Percentiles rank a stretch among this genome's conserved stretches.
phyloP scores from a whole-genome alignment of 2,888 invertebrate genomes.

The Epiblema foenella region DNA sequence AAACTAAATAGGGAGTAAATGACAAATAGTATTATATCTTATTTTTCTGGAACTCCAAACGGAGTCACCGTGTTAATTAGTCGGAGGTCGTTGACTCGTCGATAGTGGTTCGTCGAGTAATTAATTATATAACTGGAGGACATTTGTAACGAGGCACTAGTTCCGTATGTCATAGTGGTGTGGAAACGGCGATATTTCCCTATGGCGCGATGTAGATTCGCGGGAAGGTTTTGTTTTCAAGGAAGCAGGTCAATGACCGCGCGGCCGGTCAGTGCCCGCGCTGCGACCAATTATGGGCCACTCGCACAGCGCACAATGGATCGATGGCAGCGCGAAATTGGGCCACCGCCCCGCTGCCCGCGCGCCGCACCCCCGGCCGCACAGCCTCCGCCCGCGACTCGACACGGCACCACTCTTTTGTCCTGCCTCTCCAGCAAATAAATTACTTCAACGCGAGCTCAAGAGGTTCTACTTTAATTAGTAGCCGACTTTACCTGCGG shows the following conservation, averaged over 20 bases:
- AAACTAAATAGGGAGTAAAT: slow-evolving; percentile 41
- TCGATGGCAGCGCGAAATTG: slow-evolving; percentile 83
- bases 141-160: slow-evolving; percentile 5
- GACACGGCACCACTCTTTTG: slow-evolving; percentile 42
- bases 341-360: slow-evolving; percentile 72
- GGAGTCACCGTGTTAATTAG: slow-evolving; percentile 77
- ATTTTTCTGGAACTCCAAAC: slow-evolving; percentile 59
- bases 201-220: slow-evolving; percentile 52
- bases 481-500: slow-evolving; percentile 13
- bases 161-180: slow-evolving; percentile 20
- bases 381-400: slow-evolving; percentile 53
- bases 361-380: slow-evolving; percentile 51
- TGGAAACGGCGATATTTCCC: slow-evolving; percentile 30
- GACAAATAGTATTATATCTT: slow-evolving; percentile 37
- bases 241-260: slow-evolving; percentile 76
- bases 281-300: slow-evolving; percentile 85
- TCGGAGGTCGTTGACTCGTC: slow-evolving; percentile 67
- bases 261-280: slow-evolving; percentile 82
- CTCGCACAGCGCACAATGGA: slow-evolving; percentile 85
- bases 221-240: slow-evolving; percentile 81
- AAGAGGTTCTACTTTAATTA: slow-evolving; percentile 34
- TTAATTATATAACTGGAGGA: slow-evolving; percentile 41
- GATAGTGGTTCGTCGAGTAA: slow-evolving; percentile 42
- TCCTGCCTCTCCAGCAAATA: slow-evolving; percentile 43
- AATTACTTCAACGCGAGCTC: slow-evolving; percentile 31